Percentiles rank a stretch among this genome's conserved stretches.
Conservation (phyloP, 2,113 vertebrate genomes). For the Himantopus leucocephalus region DNA sequence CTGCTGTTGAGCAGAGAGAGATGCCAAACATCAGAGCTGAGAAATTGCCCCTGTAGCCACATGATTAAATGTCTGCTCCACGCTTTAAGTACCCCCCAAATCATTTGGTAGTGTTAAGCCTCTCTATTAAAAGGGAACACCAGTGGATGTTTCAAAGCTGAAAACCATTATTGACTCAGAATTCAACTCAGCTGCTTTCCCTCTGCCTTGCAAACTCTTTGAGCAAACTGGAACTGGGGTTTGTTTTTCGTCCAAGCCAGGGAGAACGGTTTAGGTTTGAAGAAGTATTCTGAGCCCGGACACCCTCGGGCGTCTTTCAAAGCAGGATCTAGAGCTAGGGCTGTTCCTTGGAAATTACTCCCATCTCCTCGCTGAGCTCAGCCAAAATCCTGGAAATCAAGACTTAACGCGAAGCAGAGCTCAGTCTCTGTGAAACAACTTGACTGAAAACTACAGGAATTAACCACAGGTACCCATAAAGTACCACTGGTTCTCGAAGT, state of each 20-base stretch:
- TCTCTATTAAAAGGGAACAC: not conserved
- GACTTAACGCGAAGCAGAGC: not conserved
- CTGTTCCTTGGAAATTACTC: not conserved
- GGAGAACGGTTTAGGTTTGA: not conserved
- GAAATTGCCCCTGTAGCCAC: not conserved
- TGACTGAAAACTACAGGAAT: not conserved
- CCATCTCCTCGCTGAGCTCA: not conserved
- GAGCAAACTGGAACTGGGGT: not conserved
- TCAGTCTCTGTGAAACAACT: not conserved
- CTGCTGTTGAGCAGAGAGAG: not conserved
- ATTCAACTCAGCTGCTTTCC: not conserved
- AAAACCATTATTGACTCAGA: not conserved
- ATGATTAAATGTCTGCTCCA: not conserved
- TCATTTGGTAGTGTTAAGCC: not conserved
- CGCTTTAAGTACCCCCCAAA: not conserved
- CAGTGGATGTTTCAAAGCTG: not conserved
- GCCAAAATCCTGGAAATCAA: not conserved
- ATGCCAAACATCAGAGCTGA: not conserved
- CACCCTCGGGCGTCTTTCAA: not conserved
- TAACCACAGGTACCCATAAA: not conserved
- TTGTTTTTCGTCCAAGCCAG: not conserved
- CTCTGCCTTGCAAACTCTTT: not conserved
- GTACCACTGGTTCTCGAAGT: not conserved
- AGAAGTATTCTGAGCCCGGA: not conserved
- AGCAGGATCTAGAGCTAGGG: not conserved